Conservation (phyloP, 2,888 invertebrate species). For the Trissolcus japonicus region DNA sequence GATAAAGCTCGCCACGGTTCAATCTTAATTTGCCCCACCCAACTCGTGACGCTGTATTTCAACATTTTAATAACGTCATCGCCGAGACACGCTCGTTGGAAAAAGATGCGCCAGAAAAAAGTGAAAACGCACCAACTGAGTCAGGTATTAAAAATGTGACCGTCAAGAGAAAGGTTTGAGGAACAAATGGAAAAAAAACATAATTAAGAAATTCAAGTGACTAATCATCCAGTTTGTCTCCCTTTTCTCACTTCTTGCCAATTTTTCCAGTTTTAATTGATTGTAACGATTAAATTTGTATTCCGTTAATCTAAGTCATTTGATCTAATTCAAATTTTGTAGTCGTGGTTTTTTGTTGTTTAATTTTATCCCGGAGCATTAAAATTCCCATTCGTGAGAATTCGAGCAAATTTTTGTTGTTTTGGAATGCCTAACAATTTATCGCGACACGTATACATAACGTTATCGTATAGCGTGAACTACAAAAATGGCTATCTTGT, state of each 20-base stretch:
- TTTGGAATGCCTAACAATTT: slow-evolving; percentile 22
- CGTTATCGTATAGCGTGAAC: slow-evolving; percentile 25
- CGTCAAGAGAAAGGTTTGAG: slow-evolving; percentile 4
- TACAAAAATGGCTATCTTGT: slow-evolving; percentile 37
- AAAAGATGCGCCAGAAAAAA: slow-evolving; percentile 16
- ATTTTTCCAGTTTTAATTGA: too few relatives aligned
- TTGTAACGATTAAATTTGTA: too few relatives aligned
- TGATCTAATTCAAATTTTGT: too few relatives aligned
- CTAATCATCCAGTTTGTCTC: too few relatives aligned
- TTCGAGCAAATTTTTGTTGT: background rate
- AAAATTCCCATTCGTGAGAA: too few relatives aligned
- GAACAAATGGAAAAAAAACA: too few relatives aligned
- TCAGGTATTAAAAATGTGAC: slow-evolving; percentile 14
- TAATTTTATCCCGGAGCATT: too few relatives aligned
- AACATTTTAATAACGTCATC: slow-evolving; percentile 52
- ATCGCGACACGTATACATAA: slow-evolving; percentile 8
- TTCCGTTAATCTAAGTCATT: too few relatives aligned
- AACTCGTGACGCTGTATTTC: slow-evolving; percentile 15
- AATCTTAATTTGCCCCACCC: slow-evolving; percentile 45
- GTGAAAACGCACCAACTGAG: slow-evolving; percentile 24
- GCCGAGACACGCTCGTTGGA: slow-evolving; percentile 3
- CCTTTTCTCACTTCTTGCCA: too few relatives aligned
- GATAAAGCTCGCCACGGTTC: slow-evolving; percentile 31
- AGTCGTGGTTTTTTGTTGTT: too few relatives aligned
- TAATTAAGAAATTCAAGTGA: too few relatives aligned